These are phyloP conservation scores for Amaurobius ferox DNA, from an alignment of 2,888 invertebrate genomes.

Conservation along the genomic window DNA sequence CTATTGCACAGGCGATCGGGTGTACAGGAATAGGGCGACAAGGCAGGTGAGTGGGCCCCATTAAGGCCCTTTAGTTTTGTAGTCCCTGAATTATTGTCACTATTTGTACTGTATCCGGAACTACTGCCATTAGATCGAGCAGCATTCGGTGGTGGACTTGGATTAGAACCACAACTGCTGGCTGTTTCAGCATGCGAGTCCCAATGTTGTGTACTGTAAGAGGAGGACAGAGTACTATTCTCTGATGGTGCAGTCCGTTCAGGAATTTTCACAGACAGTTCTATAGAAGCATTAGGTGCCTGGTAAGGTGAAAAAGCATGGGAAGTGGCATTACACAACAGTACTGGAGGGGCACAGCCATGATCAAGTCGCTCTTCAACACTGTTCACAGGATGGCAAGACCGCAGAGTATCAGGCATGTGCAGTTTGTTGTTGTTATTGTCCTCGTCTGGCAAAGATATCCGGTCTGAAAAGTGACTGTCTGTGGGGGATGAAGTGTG, in stretches of 20 bases:
- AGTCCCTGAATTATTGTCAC: constrained; percentile 47
- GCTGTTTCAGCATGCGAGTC: constrained; percentile 57
- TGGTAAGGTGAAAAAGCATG: constrained; percentile 57
- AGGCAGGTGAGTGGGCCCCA: constrained; percentile 33
- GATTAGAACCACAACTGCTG: constrained; percentile 70
- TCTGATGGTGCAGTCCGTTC: constrained; percentile 28
- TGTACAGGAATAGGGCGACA: constrained; percentile 40
- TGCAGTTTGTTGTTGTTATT: constrained; percentile 35
- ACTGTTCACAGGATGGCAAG: background rate
- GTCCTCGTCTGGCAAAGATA: constrained; percentile 59
- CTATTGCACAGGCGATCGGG: constrained; percentile 43
- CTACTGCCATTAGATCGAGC: constrained; percentile 55
- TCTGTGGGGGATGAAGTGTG: constrained; percentile 51
- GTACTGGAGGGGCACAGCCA: background rate
- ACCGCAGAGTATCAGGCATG: constrained; percentile 20
- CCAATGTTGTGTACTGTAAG: constrained; percentile 31
- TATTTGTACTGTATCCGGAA: constrained; percentile 70
- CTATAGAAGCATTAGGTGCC: constrained; percentile 18
- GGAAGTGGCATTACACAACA: constrained; percentile 14
- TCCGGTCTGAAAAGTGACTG: constrained; percentile 38
- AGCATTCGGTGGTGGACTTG: constrained; percentile 58
- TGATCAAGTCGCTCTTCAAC: constrained; percentile 6
- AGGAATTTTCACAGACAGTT: constrained; percentile 60
- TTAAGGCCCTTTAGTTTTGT: constrained; percentile 40
- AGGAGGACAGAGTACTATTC: background rate